Evolutionary conservation across 1,140 invertebrate genomes (phyloP), one percentile per base, ranked within the genome.

Genomic region (Colletes latitarsis): DNA sequence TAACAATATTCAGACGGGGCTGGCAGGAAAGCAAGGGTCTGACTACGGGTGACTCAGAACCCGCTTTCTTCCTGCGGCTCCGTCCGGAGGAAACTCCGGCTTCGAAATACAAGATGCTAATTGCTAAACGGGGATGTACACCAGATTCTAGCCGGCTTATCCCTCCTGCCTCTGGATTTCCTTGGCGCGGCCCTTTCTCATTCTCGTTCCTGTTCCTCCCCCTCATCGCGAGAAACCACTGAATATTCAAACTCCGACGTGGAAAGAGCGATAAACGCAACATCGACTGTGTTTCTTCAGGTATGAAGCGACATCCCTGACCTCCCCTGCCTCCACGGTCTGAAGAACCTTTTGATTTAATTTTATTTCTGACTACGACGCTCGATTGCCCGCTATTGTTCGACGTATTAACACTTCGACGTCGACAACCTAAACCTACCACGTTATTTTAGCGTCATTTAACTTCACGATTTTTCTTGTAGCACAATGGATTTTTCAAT

Each of bases 91-190:
- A 86, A 89, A 85, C 78, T 68, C 58, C 62, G 66, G 71, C 88
- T 89, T 77, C 78, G 67, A 88, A 89, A 89, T 89, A 89, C 88
- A 89, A 89, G 86, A 89, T 88, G 86, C 81, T 89, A 89, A 89
- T 89, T 89, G 86, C 80, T 89, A 86, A 88, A 88, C 83, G 78
- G 78, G 78, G 80, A 86, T 77, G 83, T 89, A 88, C 85, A 83
- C 81, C 82, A 89, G 82, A 89, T 89, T 89, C 84, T 76, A 81
- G 71, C 78, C 57, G 66, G 87, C 82, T 88, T 88, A 89, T 87
- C 85, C 85, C 82, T 67, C 74, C 72, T 30, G 64, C 63, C 66
- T 64, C 68, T 71, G 73, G 73, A 69, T 82, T 83, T 78, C 70
- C 74, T 79, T 74, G 73, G 69, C 49, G 58, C 76, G 4, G 6